Conservation (phyloP, 2,888 invertebrate species). For the Agriotes lineatus region DNA sequence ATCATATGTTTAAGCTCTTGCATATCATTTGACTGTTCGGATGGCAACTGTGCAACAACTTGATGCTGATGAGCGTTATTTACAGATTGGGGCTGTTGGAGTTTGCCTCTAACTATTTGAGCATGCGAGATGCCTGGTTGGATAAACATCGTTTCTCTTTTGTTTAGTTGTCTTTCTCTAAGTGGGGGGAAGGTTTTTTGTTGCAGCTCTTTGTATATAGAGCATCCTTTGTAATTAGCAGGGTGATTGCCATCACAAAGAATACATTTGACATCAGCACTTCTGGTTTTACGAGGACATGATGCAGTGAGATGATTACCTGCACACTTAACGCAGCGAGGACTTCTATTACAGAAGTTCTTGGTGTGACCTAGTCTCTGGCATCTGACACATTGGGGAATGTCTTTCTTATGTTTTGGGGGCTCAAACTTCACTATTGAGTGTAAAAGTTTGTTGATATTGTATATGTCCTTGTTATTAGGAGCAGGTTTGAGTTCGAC, state of each 20-base stretch:
- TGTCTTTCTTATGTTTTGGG: too few relatives aligned
- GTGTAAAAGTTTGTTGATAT: slow-evolving; percentile 1
- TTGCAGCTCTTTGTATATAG: slow-evolving; percentile 4
- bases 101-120: not conserved
- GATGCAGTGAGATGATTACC: not conserved
- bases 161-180: not conserved
- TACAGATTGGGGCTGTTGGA: not conserved
- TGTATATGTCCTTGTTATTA: slow-evolving; percentile 19
- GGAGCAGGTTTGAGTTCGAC: slow-evolving; percentile 2
- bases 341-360: too few relatives aligned
- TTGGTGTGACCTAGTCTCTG: too few relatives aligned
- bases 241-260: slow-evolving; percentile 16
- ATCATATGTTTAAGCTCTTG: slow-evolving; percentile 38
- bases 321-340: too few relatives aligned
- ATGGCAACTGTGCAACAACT: not conserved
- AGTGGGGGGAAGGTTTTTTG: not conserved
- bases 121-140: not conserved
- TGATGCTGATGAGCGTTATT: not conserved
- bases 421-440: slow-evolving; percentile 8
- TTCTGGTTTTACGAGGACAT: not conserved
- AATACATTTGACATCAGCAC: slow-evolving; percentile 3
- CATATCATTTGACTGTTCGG: slow-evolving; percentile 34
- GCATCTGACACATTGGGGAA: too few relatives aligned
- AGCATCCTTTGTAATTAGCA: not conserved
- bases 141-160: not conserved